Percentiles rank a stretch among this genome's conserved stretches.
phyloP scores from a whole-genome alignment of 1,140 invertebrate genomes.

The Hylaeus anthracinus region DNA sequence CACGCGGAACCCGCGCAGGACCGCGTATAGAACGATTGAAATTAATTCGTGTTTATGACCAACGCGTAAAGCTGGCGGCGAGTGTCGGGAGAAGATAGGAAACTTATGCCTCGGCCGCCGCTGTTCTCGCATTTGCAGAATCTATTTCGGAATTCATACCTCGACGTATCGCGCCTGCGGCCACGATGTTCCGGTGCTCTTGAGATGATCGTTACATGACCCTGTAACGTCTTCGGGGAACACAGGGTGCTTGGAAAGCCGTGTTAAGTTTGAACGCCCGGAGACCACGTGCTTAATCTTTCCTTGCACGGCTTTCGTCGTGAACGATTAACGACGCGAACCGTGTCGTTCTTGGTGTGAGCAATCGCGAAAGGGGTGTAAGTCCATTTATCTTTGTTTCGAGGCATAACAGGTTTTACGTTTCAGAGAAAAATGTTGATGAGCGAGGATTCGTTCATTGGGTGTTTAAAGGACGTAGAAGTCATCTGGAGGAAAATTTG shows the following conservation, averaged over 20 bases:
- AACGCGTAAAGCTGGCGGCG: slow-evolving; percentile 58
- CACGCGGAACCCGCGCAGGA: slow-evolving; percentile 50
- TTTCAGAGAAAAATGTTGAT: too few species aligned
- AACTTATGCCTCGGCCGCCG: slow-evolving; percentile 51
- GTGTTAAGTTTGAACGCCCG: slow-evolving; percentile 31
- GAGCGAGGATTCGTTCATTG: too few species aligned
- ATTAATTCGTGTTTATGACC: slow-evolving; percentile 79
- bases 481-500: too few species aligned
- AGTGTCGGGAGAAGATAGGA: slow-evolving; percentile 66
- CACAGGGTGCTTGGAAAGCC: not conserved
- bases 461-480: too few species aligned
- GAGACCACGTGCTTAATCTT: slow-evolving; percentile 53
- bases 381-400: too few species aligned
- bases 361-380: too few species aligned
- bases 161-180: slow-evolving; percentile 32
- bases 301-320: slow-evolving; percentile 9
- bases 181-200: not conserved
- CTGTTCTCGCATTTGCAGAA: slow-evolving; percentile 35
- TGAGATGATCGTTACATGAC: not conserved
- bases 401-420: too few species aligned
- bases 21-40: slow-evolving; percentile 75
- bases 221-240: slow-evolving; percentile 1
- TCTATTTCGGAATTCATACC: slow-evolving; percentile 61
- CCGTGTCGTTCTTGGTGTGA: slow-evolving; percentile 16
- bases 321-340: slow-evolving; percentile 22